A percentile compares a stretch with the other conserved stretches of the same genome.
phyloP scores from a whole-genome alignment of 2,113 vertebrate genomes.

The Sprattus sprattus region DNA sequence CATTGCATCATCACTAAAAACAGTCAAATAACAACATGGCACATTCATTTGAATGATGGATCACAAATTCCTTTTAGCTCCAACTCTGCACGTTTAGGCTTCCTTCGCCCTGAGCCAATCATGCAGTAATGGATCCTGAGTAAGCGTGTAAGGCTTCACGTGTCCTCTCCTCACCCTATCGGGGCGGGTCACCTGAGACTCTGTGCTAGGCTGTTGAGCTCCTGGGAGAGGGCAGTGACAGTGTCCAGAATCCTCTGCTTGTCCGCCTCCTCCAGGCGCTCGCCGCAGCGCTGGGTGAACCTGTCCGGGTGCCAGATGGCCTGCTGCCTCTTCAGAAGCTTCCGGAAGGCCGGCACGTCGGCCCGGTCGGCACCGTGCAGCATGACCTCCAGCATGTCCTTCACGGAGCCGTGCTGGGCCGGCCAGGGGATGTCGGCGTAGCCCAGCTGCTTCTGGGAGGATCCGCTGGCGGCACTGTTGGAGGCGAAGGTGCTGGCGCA shows the following conservation, averaged over 20 bases:
- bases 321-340: constrained; percentile 77
- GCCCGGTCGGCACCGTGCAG: constrained; percentile 74
- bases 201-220: constrained; percentile 80
- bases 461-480: constrained; percentile 15
- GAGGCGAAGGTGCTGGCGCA: constrained; percentile 56
- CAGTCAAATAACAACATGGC: no score
- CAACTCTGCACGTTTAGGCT: not conserved
- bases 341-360: constrained; percentile 67
- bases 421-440: constrained; percentile 87
- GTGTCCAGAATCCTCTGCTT: constrained; percentile 73
- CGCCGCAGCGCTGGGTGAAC: constrained; percentile 81
- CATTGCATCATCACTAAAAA: not conserved
- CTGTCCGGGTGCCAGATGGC: constrained; percentile 85
- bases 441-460: constrained; percentile 56
- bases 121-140: not conserved
- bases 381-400: constrained; percentile 80
- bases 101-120: not conserved
- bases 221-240: constrained; percentile 83
- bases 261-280: constrained; percentile 73
- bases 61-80: no score
- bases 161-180: not conserved
- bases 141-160: not conserved
- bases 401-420: constrained; percentile 68
- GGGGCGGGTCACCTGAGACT: constrained; percentile 64
- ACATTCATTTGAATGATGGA: not conserved